A percentile compares a stretch with the other conserved stretches of the same genome.
phyloP scores from a whole-genome alignment of 2,888 invertebrate species.

The Tortrix viridana region DNA sequence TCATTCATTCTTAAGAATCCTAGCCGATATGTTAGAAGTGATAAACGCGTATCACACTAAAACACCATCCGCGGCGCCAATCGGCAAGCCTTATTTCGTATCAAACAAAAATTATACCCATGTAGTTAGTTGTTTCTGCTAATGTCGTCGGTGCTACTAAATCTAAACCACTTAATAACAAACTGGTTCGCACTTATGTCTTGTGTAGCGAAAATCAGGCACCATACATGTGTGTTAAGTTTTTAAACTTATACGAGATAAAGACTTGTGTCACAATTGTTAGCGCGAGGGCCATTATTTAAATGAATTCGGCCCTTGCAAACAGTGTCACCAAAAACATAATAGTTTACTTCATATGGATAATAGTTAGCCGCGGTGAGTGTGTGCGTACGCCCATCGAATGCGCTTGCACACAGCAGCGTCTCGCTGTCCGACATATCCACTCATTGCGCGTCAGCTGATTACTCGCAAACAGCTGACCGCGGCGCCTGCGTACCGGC shows the following conservation, averaged over 20 bases:
- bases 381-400: slow-evolving; percentile 1
- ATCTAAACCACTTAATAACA: neutral
- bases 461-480: neutral
- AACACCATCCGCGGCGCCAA: neutral
- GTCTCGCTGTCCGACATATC: neutral
- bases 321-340: slow-evolving; percentile 28
- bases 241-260: no score
- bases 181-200: neutral
- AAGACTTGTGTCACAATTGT: no score
- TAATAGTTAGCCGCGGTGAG: neutral
- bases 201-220: slow-evolving; percentile 20
- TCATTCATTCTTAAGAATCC: slow-evolving; percentile 23
- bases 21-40: slow-evolving; percentile 33
- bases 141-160: neutral
- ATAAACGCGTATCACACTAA: slow-evolving; percentile 9
- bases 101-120: neutral
- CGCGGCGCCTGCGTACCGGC: no score
- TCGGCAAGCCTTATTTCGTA: neutral
- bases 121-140: slow-evolving; percentile 6
- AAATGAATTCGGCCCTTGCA: slow-evolving; percentile 16
- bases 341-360: slow-evolving; percentile 19
- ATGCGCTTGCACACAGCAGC: slow-evolving; percentile 1
- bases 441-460: neutral
- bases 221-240: no score
- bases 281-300: slow-evolving; percentile 15